A percentile compares a stretch with the other conserved stretches of the same genome.
phyloP scores from a whole-genome alignment of 2,888 invertebrate species.

The Eilema depressum region DNA sequence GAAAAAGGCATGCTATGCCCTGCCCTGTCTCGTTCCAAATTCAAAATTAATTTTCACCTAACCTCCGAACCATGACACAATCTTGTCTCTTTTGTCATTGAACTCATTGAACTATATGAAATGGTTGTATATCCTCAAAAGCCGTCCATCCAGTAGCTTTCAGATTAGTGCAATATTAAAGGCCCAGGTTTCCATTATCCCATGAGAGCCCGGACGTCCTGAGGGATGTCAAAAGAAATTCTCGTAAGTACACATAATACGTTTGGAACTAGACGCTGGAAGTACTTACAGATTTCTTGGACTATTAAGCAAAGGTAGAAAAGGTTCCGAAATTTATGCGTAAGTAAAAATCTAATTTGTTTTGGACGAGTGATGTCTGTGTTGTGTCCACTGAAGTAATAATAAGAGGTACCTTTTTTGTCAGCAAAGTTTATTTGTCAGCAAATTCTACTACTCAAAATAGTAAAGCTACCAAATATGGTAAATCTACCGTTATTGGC shows the following conservation, averaged over 20 bases:
- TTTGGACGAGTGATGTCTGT: not conserved
- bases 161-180: constrained; percentile 67
- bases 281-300: constrained; percentile 8
- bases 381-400: not conserved
- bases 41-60: no score
- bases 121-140: not conserved
- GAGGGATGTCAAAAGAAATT: constrained; percentile 74
- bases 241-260: constrained; percentile 49
- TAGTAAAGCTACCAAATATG: no score
- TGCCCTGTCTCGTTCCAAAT: no score
- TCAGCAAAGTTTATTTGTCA: no score
- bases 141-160: constrained; percentile 28
- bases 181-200: constrained; percentile 75
- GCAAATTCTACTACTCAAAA: no score
- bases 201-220: constrained; percentile 60
- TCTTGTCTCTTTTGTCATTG: no score
- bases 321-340: not conserved
- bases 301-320: constrained; percentile 1
- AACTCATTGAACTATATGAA: not conserved
- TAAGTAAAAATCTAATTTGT: not conserved
- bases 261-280: constrained; percentile 49
- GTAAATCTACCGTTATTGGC: no score
- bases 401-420: no score
- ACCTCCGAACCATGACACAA: no score
- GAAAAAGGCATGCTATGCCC: no score